Conservation (phyloP, 2,113 vertebrate species). For the Jacana jacana region DNA sequence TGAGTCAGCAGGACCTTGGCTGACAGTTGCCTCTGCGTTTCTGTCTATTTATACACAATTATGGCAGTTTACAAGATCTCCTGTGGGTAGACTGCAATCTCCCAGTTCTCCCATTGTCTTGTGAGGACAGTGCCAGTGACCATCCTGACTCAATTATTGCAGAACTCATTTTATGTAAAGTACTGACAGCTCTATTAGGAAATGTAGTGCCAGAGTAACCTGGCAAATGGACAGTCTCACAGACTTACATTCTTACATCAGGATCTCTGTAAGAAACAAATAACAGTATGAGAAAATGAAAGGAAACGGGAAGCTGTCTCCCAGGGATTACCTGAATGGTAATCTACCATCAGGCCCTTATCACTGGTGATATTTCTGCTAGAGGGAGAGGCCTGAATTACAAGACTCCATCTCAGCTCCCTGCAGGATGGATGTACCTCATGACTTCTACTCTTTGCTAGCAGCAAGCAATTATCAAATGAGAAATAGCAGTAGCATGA, state of each 20-base stretch:
- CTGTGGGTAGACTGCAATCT: neutral
- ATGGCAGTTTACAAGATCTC: neutral
- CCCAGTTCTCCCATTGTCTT: neutral
- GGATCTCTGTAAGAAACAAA: neutral
- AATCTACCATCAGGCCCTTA: neutral
- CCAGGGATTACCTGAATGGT: neutral
- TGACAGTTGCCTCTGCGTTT: neutral
- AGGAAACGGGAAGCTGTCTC: neutral
- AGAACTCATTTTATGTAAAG: neutral
- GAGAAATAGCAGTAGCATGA: neutral
- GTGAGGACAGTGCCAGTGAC: neutral
- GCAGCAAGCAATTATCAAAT: neutral
- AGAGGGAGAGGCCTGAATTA: neutral
- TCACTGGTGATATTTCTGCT: neutral
- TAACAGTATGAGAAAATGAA: neutral
- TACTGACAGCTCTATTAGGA: neutral
- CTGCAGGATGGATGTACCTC: neutral
- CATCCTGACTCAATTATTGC: neutral
- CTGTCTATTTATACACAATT: constrained; percentile 1
- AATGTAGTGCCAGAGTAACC: neutral
- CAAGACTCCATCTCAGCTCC: neutral
- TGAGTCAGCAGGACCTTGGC: constrained; percentile 49
- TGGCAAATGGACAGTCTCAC: neutral
- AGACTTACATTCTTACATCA: neutral
- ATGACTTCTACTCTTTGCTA: neutral